A percentile compares a stretch with the other conserved stretches of the same genome.
phyloP scores from a whole-genome alignment of 1,140 invertebrate species.

The Bombyx mori region ASM3026992v2 NC_085128.1:14150501-14151000 shows the following conservation, averaged over 20 bases:
- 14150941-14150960: conserved; percentile 72
- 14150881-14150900: conserved; percentile 53
- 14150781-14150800: conserved; percentile 54
- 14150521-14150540: background rate
- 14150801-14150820: conserved; percentile 61
- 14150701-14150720: conserved; percentile 57
- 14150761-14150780: conserved; percentile 60
- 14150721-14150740: conserved; percentile 47
- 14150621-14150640: conserved; percentile 57
- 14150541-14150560: background rate
- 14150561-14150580: background rate
- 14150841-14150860: conserved; percentile 61
- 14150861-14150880: conserved; percentile 55
- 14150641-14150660: conserved; percentile 41
- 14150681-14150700: conserved; percentile 55
- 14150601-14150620: conserved; percentile 61
- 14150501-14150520: background rate
- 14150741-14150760: conserved; percentile 56
- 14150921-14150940: conserved; percentile 70
- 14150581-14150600: conserved; percentile 61
- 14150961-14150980: conserved; percentile 58
- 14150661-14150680: conserved; percentile 56
- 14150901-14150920: conserved; percentile 66
- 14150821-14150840: conserved; percentile 59
- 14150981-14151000: conserved; percentile 48